Base-by-base conservation (phyloP, 37 sponge, comb jelly and placozoan species). In the Mnemiopsis leidyi region DNA sequence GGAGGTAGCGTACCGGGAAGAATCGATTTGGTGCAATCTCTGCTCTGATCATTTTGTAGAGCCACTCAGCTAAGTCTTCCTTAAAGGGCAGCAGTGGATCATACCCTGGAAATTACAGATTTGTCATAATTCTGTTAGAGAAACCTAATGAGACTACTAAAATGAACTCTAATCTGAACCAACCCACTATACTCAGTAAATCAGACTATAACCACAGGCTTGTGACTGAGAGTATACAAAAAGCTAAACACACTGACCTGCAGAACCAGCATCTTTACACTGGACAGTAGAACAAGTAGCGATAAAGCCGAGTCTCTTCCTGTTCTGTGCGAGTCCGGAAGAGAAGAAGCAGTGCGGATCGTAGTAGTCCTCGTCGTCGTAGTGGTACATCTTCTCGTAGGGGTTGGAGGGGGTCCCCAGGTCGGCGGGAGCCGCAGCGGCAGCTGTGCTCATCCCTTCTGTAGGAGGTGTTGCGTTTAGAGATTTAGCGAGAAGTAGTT, bases 1-100 rank as follows among this genome's bases (percentile, higher is more conserved):
- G n/a, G n/a, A n/a, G n/a, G n/a, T n/a, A n/a, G 61, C 5, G 9
- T 39, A 85, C 90, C 90, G 40, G 40, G 30, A 85, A 85, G 48
- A 85, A 85, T 16, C n/a, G 36, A 23, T 85, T 37, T n/a, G 90
- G 90, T 29, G 37, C 48, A n/a, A 85, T 85, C 35, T 85, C 90
- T 23, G 90, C 90, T 85, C 90, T 85, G 24, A 85, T 85, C 90
- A 85, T 85, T 37, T 85, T 85, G 90, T 85, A 85, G 7, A 85
- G 61, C 90, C 90, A 85, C 48, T 85, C 90, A 85, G 90, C 90
- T 18, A 85, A 28, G 39, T 85, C 90, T 25, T 85, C 90, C 24
- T 40, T 85, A 37, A 85, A 85, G 32, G 90, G 90, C 38, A 85
- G 90, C 0, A 85, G 90, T 0, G 90, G 36, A 39, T 85, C 90